Evolutionary conservation across 2,113 vertebrate species (phyloP), one percentile per base, ranked within the genome.

Genomic region (Leptobrachium leishanense): DNA sequence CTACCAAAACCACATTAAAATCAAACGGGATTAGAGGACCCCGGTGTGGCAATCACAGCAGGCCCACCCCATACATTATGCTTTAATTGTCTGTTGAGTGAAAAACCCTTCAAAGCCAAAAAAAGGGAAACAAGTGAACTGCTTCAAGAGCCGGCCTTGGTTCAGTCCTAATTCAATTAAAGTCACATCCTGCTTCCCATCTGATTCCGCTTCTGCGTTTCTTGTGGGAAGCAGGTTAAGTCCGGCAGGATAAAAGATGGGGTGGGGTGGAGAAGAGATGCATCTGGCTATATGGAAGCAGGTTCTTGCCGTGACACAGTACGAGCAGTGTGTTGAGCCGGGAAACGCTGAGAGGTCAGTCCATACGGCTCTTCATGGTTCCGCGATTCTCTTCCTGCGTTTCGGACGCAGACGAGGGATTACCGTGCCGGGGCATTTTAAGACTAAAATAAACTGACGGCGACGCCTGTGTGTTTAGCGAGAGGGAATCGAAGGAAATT

Each of bases 31-130:
- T 89, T 88, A 89, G 83, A 82, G 82, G 78, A 0, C 83, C 78
- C 83, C 83, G 39, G 84, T 67, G 84, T 87, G 84, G 86, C 83
- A 88, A 89, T 84, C 84, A 78, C 84, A 82, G 81, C 78, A 86
- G 82, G 79, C 75, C 83, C 82, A 85, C 84, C 82, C 82, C 79
- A 85, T 69, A 82, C 79, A 88, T 89, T 87, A 85, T 84, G 82
- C 84, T 85, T 88, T 89, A 87, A 89, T 89, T 75, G 83, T 44
- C 85, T 74, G 44, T 82, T 74, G 79, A 85, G 70, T 81, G 43
- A 68, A 84, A 88, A 68, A 44, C 64, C 72, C 72, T 74, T 80
- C 78, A 74, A 80, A 80, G 78, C 78, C 78, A 74, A 80, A n/a
- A n/a, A n/a, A n/a, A 46, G 65, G 20, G 41, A 68, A 80, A 80